Conservation (phyloP, 1,140 invertebrate genomes). For the Triops longicaudatus region DNA sequence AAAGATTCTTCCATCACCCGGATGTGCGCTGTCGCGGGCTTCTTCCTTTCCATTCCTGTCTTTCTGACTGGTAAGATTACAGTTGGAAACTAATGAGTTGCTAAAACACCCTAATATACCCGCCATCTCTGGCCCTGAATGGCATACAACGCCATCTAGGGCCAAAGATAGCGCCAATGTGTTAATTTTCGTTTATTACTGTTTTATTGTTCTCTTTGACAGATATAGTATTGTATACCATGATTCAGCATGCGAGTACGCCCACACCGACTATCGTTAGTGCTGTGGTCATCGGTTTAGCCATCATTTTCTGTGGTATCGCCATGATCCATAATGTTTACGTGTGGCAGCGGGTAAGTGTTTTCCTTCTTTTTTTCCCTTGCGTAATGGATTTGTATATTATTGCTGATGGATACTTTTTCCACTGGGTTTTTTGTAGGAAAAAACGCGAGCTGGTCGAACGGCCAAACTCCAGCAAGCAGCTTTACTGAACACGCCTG, state of each 20-base stretch:
- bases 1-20: slow-evolving; percentile 79
- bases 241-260: slow-evolving; percentile 83
- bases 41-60: slow-evolving; percentile 87
- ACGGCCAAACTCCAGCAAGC: slow-evolving; percentile 30
- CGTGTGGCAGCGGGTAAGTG: slow-evolving; percentile 77
- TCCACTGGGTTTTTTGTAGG: slow-evolving; percentile 36
- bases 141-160: too few species aligned
- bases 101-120: too few species aligned
- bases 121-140: too few species aligned
- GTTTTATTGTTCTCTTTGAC: slow-evolving; percentile 37
- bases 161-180: too few species aligned
- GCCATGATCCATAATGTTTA: slow-evolving; percentile 90
- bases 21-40: slow-evolving; percentile 82
- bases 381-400: not conserved
- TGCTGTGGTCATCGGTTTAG: slow-evolving; percentile 74
- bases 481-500: slow-evolving; percentile 34
- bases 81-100: slow-evolving; percentile 16
- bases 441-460: slow-evolving; percentile 53
- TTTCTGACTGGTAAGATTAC: slow-evolving; percentile 70
- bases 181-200: too few species aligned
- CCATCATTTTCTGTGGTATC: slow-evolving; percentile 82
- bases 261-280: slow-evolving; percentile 70
- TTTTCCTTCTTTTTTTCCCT: not conserved
- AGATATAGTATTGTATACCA: slow-evolving; percentile 86
- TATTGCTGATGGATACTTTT: not conserved